Conservation (phyloP, 2,113 vertebrate genomes). For the Oncorhynchus tshawytscha region DNA sequence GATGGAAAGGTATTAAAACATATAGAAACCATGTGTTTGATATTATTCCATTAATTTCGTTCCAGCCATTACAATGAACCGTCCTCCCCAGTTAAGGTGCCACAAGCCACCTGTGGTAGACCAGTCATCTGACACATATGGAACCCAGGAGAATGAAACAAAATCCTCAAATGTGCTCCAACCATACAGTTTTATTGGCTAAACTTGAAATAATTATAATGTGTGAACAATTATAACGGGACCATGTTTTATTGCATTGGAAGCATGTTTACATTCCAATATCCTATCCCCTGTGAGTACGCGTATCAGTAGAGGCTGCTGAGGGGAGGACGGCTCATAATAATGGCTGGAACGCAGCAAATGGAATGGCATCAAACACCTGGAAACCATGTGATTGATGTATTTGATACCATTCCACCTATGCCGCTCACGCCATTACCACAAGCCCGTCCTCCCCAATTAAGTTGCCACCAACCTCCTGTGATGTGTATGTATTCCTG, state of each 20-base stretch:
- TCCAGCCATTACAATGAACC: too few relatives aligned
- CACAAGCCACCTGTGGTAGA: neutral
- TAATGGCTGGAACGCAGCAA: too few relatives aligned
- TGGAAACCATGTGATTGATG: too few relatives aligned
- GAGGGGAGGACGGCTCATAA: too few relatives aligned
- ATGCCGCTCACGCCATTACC: too few relatives aligned
- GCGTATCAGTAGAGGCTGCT: neutral
- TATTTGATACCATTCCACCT: too few relatives aligned
- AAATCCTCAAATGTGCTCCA: neutral
- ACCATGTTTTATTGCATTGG: neutral
- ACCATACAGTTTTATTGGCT: neutral
- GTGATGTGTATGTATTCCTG: neutral
- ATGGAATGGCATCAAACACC: too few relatives aligned
- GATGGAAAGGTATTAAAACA: neutral
- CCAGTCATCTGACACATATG: constrained; percentile 11
- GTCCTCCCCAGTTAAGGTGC: too few relatives aligned
- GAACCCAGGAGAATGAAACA: constrained; percentile 7
- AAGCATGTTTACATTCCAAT: neutral
- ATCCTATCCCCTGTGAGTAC: neutral
- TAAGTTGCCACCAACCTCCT: neutral
- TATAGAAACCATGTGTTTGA: too few relatives aligned
- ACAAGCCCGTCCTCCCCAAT: too few relatives aligned
- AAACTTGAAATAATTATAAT: constrained; percentile 6
- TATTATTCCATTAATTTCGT: too few relatives aligned
- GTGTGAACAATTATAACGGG: constrained; percentile 6